Evolutionary conservation across 2,888 invertebrate genomes (phyloP), one percentile per base, ranked within the genome.

Genomic region (Eilema griseolum): DNA sequence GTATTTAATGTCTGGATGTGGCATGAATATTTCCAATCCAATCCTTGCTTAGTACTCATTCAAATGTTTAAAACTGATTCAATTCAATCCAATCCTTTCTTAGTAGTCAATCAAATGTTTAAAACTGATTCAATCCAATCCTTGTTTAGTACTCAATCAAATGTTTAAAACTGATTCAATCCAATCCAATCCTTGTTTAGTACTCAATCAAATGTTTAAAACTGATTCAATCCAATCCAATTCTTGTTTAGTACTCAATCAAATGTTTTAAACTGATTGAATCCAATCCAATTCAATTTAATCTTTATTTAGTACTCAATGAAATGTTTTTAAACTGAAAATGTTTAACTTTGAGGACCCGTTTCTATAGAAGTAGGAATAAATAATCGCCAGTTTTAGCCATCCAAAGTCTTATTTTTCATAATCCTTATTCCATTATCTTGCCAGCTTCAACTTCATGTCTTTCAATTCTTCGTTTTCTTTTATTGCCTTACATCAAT

Each of bases 1-100:
- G 12, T 65, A n/a, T 74, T 23, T 67, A 69, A 41, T 46, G 59
- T 59, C 20, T 24, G 64, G 20, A 61, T 70, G 67, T 68, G 37
- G 63, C 56, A 31, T 62, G 10, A 64, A 20, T 28, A 11, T 62
- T 56, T 68, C 41, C 63, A 66, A 31, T 61, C 65, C 41, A 16
- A 7, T 23, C n/a, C 20, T 41, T 26, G 59, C 26, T 37, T 20
- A 10, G 3, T 24, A 20, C 23, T 31, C 52, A 52, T 8, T n/a
- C 26, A n/a, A 64, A n/a, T 46, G 28, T 28, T 52, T n/a, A 4
- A 16, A 20, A 24, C 16, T 28, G 62, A 24, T 33, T 24, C n/a
- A 12, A n/a, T n/a, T n/a, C n/a, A n/a, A n/a, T n/a, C n/a, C n/a
- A n/a, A n/a, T n/a, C n/a, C n/a, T n/a, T n/a, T n/a, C n/a, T n/a